Percentiles rank a stretch among this genome's conserved stretches.
Evolutionary conservation across 2,113 vertebrate species (phyloP).

Genomic region (Myiopsitta monachus): DNA sequence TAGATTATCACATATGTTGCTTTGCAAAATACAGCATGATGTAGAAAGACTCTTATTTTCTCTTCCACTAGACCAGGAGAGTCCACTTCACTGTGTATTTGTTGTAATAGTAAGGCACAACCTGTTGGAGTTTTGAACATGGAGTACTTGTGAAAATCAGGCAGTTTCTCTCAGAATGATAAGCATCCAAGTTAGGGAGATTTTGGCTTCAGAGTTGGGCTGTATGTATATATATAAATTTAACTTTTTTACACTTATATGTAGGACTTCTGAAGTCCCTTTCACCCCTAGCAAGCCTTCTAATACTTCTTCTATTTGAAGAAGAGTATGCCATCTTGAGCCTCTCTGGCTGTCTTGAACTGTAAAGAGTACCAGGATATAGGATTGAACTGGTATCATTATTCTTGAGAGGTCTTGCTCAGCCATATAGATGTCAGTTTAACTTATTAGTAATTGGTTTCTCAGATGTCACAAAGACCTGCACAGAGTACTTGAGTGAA

Average conservation of each 20-base stretch:
- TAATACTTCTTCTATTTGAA: neutral
- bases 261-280: neutral
- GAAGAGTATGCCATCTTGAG: neutral
- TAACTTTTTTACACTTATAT: neutral
- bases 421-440: neutral
- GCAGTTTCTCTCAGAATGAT: neutral
- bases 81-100: neutral
- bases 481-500: neutral
- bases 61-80: neutral
- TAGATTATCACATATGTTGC: neutral
- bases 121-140: neutral
- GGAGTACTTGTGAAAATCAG: neutral
- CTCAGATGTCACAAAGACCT: neutral
- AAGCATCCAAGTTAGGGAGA: neutral
- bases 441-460: neutral
- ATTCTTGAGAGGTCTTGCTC: neutral
- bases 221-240: neutral
- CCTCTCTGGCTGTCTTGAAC: neutral
- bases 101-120: neutral
- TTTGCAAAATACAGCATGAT: neutral
- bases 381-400: neutral
- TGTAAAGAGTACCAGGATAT: neutral
- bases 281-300: neutral
- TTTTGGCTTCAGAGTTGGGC: neutral
- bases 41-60: neutral